These are phyloP conservation scores for Girardinus metallicus DNA, from an alignment of 2,797 vertebrate genomes.

Conservation along the genomic window DNA sequence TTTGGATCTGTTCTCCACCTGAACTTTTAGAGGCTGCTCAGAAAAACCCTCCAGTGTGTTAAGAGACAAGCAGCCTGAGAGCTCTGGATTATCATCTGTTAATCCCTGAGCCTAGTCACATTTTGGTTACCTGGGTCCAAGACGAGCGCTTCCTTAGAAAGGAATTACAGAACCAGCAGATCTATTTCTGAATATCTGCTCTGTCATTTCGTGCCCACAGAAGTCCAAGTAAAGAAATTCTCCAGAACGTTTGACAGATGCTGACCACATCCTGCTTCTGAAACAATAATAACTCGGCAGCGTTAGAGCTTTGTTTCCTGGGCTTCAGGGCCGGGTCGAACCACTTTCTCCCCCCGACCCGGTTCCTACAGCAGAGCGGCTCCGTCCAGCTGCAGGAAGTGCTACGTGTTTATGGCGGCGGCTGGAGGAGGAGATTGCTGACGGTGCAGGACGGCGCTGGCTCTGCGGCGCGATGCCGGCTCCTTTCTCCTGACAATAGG, in stretches of 20 bases:
- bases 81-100: conserved; percentile 40
- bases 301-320: conserved; percentile 1
- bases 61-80: conserved; percentile 11
- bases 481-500: conserved; percentile 22
- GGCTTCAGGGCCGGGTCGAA: background rate
- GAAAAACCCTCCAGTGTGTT: too few relatives aligned
- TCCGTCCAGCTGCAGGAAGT: conserved; percentile 61
- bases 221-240: conserved; percentile 25
- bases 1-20: background rate
- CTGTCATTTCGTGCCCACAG: conserved; percentile 38
- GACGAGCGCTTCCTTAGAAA: background rate
- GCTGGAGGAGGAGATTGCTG: conserved; percentile 53
- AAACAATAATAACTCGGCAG: background rate
- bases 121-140: conserved; percentile 10
- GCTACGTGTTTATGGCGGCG: conserved; percentile 45
- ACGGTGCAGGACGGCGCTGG: conserved; percentile 58
- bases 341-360: too few relatives aligned
- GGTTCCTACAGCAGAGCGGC: conserved; percentile 17
- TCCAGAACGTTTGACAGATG: conserved; percentile 15
- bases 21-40: background rate
- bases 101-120: conserved; percentile 27
- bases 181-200: conserved; percentile 25
- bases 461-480: conserved; percentile 15
- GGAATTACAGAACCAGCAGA: conserved; percentile 5
- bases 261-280: background rate